Evolutionary conservation across 2,888 invertebrate species (phyloP).

Genomic region (Thecophora atra): DNA sequence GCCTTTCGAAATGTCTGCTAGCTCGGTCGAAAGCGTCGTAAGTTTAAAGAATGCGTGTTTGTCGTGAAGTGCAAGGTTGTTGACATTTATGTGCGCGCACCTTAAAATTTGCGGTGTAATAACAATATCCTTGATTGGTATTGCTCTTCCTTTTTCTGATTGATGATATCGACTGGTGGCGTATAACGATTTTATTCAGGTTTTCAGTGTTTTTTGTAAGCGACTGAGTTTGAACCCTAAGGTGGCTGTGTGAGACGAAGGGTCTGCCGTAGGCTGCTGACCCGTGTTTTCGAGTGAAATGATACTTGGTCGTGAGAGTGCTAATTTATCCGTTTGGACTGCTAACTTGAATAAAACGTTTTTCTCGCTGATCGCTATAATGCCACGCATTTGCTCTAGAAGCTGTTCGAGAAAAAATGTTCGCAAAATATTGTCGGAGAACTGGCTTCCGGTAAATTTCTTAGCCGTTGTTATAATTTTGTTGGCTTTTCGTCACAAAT

Average conservation of each 20-base stretch:
- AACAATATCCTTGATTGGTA: background rate
- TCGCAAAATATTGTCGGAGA: background rate
- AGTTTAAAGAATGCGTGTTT: background rate
- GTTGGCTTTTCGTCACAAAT: slow-evolving; percentile 1
- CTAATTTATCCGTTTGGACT: background rate
- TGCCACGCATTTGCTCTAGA: slow-evolving; percentile 3
- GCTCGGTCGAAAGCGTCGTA: background rate
- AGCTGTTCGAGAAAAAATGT: slow-evolving; percentile 4
- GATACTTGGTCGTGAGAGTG: background rate
- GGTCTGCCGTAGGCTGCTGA: background rate
- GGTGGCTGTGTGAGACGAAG: background rate
- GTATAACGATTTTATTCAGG: background rate
- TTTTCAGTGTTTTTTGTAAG: slow-evolving; percentile 1
- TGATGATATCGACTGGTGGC: background rate
- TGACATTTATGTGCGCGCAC: slow-evolving; percentile 9
- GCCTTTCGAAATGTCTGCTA: background rate
- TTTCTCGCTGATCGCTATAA: slow-evolving; percentile 7
- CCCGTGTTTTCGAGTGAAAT: background rate
- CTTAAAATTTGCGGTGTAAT: background rate
- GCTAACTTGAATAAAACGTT: background rate
- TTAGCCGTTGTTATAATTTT: background rate
- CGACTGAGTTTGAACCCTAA: background rate
- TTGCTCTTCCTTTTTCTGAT: background rate
- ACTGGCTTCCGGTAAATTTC: slow-evolving; percentile 7
- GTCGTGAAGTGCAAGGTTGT: background rate